phyloP scores from a whole-genome alignment of 53 echinoderm and acorn worm species.

The Henricia sp. region DNA sequence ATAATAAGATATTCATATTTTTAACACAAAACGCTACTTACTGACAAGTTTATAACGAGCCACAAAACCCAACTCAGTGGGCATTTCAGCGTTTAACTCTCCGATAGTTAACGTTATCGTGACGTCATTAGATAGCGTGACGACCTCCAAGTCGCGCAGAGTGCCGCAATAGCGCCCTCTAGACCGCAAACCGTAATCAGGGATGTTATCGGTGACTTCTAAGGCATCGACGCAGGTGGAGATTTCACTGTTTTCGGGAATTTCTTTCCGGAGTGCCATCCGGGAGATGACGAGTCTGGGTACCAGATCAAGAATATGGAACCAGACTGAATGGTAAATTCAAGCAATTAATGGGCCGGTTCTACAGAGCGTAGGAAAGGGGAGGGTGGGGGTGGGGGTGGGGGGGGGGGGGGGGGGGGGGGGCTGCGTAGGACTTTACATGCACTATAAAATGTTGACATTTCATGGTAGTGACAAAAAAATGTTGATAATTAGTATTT shows the following conservation, averaged over 20 bases:
- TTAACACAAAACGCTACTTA: conserved; percentile 22
- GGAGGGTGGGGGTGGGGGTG: too few relatives aligned
- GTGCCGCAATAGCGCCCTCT: conserved; percentile 71
- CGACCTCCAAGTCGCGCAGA: conserved; percentile 49
- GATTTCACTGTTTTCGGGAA: conserved; percentile 5
- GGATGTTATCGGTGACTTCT: conserved; percentile 50
- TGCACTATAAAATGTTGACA: too few relatives aligned
- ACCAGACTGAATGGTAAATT: not conserved
- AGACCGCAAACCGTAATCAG: not conserved
- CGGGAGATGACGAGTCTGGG: conserved; percentile 46
- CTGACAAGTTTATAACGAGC: conserved; percentile 72
- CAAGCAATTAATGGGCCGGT: not conserved
- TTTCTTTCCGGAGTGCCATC: conserved; percentile 40
- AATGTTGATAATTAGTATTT: too few relatives aligned
- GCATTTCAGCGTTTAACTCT: conserved; percentile 72
- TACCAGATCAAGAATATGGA: not conserved
- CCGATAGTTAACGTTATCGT: conserved; percentile 64
- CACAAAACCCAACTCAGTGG: conserved; percentile 75
- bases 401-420: too few relatives aligned
- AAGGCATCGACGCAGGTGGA: conserved; percentile 45
- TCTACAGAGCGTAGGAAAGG: too few relatives aligned
- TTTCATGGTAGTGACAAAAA: not conserved
- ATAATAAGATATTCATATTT: not conserved
- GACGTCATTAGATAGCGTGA: conserved; percentile 68
- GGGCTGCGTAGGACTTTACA: too few relatives aligned